A percentile compares a stretch with the other conserved stretches of the same genome.
phyloP scores from a whole-genome alignment of 2,888 invertebrate genomes.

The Criorhina ranunculi region DNA sequence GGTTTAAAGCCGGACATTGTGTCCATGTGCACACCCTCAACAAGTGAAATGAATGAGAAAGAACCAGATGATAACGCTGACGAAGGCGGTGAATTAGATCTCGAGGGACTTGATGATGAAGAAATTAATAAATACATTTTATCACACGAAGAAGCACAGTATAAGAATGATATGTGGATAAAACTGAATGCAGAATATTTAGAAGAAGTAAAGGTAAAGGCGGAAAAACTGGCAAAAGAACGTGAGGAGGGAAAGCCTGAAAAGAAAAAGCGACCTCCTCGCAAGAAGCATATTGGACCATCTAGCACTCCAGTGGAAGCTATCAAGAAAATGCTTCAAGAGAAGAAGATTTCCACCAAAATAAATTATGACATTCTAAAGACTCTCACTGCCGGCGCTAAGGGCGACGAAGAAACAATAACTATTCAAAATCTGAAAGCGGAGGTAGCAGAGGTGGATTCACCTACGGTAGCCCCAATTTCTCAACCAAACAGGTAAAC shows the following conservation, averaged over 20 bases:
- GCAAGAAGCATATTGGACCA: conserved; percentile 88
- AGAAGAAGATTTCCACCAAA: conserved; percentile 97
- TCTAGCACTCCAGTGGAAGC: conserved; percentile 93
- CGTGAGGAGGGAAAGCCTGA: conserved; percentile 94
- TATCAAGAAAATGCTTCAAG: conserved; percentile 97
- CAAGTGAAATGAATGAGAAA: conserved; percentile 84
- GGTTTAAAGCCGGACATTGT: conserved; percentile 89
- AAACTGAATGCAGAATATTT: conserved; percentile 94
- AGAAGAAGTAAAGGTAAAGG: conserved; percentile 93
- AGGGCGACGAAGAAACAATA: conserved; percentile 50
- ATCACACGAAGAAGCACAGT: conserved; percentile 90
- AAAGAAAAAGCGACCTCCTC: conserved; percentile 89
- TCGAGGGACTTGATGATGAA: conserved; percentile 93
- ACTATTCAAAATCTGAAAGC: background rate
- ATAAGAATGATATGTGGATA: conserved; percentile 95
- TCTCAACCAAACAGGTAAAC: conserved; percentile 76
- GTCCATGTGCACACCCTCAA: conserved; percentile 90
- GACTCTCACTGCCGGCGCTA: conserved; percentile 86
- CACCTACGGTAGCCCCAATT: conserved; percentile 78
- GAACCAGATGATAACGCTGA: conserved; percentile 80
- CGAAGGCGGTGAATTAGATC: conserved; percentile 86
- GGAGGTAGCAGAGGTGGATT: conserved; percentile 71
- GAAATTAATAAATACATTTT: conserved; percentile 95
- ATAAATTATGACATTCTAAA: conserved; percentile 99
- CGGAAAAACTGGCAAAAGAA: conserved; percentile 91